These are phyloP conservation scores for Philopedon plagiatum DNA, from an alignment of 2,888 invertebrate species.

Conservation along the genomic window DNA sequence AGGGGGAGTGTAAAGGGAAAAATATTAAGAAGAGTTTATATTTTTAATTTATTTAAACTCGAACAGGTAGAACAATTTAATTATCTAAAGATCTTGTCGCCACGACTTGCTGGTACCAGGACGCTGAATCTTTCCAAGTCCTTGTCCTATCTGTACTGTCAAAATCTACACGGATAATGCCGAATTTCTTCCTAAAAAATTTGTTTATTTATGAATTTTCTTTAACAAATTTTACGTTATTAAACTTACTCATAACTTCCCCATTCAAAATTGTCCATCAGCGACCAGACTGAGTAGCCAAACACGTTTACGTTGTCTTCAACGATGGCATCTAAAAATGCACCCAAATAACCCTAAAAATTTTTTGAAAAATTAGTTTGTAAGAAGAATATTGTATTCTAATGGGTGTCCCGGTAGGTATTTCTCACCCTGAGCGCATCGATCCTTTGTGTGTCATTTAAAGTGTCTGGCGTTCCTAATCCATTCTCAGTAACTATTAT, in stretches of 20 bases:
- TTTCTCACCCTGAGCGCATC: neutral
- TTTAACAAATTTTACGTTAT: neutral
- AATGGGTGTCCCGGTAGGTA: no score
- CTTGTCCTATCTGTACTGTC: slow-evolving; percentile 14
- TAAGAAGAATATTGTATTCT: no score
- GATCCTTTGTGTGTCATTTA: neutral
- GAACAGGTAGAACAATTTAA: no score
- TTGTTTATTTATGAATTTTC: no score
- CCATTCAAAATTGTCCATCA: slow-evolving; percentile 70
- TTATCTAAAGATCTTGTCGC: slow-evolving; percentile 14
- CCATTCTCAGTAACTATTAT: neutral
- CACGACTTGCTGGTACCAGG: slow-evolving; percentile 19
- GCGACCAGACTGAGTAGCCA: slow-evolving; percentile 67
- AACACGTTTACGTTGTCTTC: slow-evolving; percentile 64
- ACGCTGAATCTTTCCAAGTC: no score
- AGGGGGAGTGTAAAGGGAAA: no score
- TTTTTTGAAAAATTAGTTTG: no score
- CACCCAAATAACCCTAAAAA: slow-evolving; percentile 49
- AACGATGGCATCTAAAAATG: slow-evolving; percentile 54
- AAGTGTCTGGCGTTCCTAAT: neutral
- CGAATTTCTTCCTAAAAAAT: slow-evolving; percentile 16
- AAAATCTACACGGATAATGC: slow-evolving; percentile 21
- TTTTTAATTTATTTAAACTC: no score
- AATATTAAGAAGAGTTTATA: no score
- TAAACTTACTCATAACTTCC: slow-evolving; percentile 28